Base-by-base conservation (phyloP, 2,113 vertebrate genomes). In the Suncus etruscus region DNA sequence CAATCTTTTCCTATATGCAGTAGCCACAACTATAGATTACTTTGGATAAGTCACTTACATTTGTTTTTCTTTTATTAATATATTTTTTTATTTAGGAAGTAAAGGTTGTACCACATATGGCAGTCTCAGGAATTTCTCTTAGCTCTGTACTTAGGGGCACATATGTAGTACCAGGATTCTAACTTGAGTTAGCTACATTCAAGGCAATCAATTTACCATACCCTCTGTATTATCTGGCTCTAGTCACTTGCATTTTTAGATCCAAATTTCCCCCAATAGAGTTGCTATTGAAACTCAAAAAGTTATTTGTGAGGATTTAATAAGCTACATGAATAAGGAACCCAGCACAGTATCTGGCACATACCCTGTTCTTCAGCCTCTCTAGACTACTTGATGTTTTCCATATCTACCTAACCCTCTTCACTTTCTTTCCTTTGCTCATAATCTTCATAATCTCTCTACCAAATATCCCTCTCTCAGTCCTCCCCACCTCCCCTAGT, bases 261-360 rank as follows among this genome's bases (percentile, higher is more conserved):
- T 22, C 68, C 31, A 88, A 68, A 66, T 11, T 86, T 79, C 22
- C 58, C 18, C 58, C 18, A 61, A 22, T 16, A 61, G 18, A 61
- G 54, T 18, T 58, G 3, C 20, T 61, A 61, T 61, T 83, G 25
- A 24, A 87, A 89, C 80, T 25, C 18, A 51, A 76, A 11, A 75
- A 75, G 51, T 61, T 76, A 83, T 89, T 72, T 86, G n/a, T 83
- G 69, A 94, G 45, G 39, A 73, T 45, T 83, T 61, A 68, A 73
- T 58, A 29, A 91, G n/a, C 48, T 75, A 0, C 16, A 0, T 39
- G 14, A 5, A 14, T 39, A 29, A 82, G 65, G 51, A n/a, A 65
- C 1, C 24, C 48, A 92, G 50, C 5, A 18, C 54, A 77, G 31
- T 24, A 51, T 50, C 29, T 66, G 22, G 51, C 20, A 22, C n/a